Base-by-base conservation (phyloP, 1,140 invertebrate species). In the Bicyclus anynana region DNA sequence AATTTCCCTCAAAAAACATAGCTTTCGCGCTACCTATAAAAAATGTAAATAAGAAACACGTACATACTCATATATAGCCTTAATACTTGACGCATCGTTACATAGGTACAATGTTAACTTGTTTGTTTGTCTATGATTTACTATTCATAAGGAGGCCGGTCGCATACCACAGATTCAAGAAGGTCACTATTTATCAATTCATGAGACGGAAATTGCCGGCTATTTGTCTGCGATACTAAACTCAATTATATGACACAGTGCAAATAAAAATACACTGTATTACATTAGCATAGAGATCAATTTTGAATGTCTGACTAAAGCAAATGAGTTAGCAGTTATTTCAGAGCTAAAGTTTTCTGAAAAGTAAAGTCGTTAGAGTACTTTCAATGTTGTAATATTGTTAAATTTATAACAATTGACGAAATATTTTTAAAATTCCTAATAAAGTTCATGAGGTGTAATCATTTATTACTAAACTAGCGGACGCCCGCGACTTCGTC, bases 161-260 rank as follows among this genome's bases (percentile, higher is more conserved):
- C 53, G 49, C 54, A 64, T 65, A 52, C 60, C 60, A 53, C 35
- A 56, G 53, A 55, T 58, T 61, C 44, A 14, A 65, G 62, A 74
- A 74, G 72, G 72, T 60, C 72, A 52, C 38, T 56, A 35, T 23
- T 64, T 58, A 67, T 67, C 53, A 63, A 61, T 65, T 59, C 58
- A 67, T 55, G 58, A 53, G 60, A 61, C 48, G 53, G 53, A 63
- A 67, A 63, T 37, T 60, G 42, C 44, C 53, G 44, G 38, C 42
- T 40, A 54, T 54, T 54, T 54, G 53, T 54, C 53, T 54, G 42
- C 42, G 53, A 54, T 54, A 54, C 38, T 35, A 54, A 47, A 54
- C 40, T 47, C 53, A 35, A 47, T 27, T 54, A 54, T n/a, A 10
- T 16, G 17, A 1, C 7, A 26, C 35, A 44, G 6, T 17, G 5